phyloP scores from a whole-genome alignment of 1,140 invertebrate species.

The Hypothenemus hampei region DNA sequence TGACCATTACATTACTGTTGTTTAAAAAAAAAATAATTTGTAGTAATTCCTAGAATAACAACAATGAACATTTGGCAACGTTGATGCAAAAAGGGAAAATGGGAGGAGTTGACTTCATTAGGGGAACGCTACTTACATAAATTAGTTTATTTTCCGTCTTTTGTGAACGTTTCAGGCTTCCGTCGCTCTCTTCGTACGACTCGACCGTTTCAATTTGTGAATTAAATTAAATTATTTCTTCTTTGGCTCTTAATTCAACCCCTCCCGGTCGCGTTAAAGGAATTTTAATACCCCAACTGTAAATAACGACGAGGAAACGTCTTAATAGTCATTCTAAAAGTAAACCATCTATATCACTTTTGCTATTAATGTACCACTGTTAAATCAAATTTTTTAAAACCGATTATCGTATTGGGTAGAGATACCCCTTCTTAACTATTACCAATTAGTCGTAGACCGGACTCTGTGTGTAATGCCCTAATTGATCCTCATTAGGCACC shows the following conservation, averaged over 20 bases:
- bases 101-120: slow-evolving; percentile 17
- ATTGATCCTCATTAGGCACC: too few species aligned
- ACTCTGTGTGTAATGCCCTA: too few species aligned
- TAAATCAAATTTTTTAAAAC: too few species aligned
- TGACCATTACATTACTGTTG: too few species aligned
- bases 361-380: neutral
- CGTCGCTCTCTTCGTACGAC: slow-evolving; percentile 20
- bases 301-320: slow-evolving; percentile 10
- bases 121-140: slow-evolving; percentile 27
- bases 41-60: too few species aligned
- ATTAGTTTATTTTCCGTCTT: slow-evolving; percentile 29
- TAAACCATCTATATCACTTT: neutral
- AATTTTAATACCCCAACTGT: slow-evolving; percentile 17
- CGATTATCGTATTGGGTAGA: too few species aligned
- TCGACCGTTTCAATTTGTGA: slow-evolving; percentile 27
- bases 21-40: too few species aligned
- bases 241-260: slow-evolving; percentile 26
- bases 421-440: too few species aligned
- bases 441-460: too few species aligned
- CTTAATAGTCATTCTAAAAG: too few species aligned
- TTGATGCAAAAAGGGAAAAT: slow-evolving; percentile 2
- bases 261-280: slow-evolving; percentile 10
- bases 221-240: slow-evolving; percentile 30
- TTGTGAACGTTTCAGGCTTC: slow-evolving; percentile 19
- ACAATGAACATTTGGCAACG: slow-evolving; percentile 20